These are phyloP conservation scores for Grammatotria lemairii DNA, from an alignment of 2,113 vertebrate genomes.

Conservation along the genomic window DNA sequence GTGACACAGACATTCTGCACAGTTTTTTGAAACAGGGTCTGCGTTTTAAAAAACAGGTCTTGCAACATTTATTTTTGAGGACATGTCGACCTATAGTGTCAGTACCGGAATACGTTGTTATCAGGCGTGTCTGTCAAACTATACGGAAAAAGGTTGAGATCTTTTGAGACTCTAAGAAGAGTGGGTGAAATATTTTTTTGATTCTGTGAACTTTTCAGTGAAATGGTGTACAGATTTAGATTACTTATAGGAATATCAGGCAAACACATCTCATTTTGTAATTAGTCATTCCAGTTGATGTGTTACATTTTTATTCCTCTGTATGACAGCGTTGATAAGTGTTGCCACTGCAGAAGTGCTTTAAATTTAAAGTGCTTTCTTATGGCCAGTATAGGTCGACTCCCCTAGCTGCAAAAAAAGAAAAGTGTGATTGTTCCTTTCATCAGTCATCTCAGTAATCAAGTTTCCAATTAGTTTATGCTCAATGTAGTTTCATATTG, in stretches of 20 bases:
- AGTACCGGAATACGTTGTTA: not conserved
- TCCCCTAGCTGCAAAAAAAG: not conserved
- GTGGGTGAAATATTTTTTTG: not conserved
- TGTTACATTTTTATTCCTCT: not conserved
- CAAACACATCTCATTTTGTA: not conserved
- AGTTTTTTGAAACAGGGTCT: not conserved
- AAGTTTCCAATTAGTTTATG: not conserved
- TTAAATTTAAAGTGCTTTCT: not conserved
- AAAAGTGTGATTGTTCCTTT: not conserved
- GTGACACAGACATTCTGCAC: not conserved
- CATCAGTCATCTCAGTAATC: not conserved
- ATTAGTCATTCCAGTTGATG: not conserved
- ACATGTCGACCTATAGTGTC: not conserved
- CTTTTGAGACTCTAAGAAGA: not conserved
- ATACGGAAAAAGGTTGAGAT: not conserved
- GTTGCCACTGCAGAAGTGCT: not conserved
- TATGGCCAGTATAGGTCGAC: not conserved
- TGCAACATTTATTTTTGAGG: not conserved
- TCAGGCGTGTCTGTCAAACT: not conserved
- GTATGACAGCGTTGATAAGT: not conserved
- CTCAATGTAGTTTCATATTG: not conserved
- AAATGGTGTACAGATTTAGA: not conserved
- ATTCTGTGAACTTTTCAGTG: not conserved
- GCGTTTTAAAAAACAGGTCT: not conserved
- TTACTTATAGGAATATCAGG: not conserved